Conservation (phyloP, 2,888 invertebrate genomes). For the Theretra japonica region DNA sequence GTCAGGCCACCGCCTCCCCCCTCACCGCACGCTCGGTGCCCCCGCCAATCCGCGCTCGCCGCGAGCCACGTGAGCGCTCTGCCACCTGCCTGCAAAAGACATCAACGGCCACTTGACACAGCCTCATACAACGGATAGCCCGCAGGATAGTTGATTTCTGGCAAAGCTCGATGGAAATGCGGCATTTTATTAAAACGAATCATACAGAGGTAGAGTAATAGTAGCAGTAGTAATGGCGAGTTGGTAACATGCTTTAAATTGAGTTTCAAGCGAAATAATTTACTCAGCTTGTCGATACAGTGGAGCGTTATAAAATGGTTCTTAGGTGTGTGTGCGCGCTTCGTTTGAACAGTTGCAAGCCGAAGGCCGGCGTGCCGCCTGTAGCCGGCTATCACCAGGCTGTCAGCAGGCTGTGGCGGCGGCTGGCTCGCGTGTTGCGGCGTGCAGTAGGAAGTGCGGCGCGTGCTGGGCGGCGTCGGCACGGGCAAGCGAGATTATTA, state of each 20-base stretch:
- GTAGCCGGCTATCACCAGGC: not conserved
- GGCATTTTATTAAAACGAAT: not conserved
- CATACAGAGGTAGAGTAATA: not conserved
- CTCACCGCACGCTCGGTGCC: not conserved
- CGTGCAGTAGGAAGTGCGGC: constrained; percentile 18
- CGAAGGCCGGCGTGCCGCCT: not conserved
- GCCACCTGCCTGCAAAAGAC: constrained; percentile 48
- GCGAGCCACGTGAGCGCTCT: not conserved
- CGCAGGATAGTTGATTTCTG: not conserved
- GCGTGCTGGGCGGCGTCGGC: constrained; percentile 31
- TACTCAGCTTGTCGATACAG: constrained; percentile 8
- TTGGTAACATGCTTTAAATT: not conserved
- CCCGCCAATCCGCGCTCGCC: not conserved
- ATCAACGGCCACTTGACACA: constrained; percentile 45
- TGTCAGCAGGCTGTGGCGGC: not conserved
- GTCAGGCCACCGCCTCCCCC: constrained; percentile 9
- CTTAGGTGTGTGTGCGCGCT: not conserved
- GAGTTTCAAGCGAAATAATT: not conserved
- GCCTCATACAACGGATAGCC: not conserved
- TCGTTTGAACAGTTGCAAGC: constrained; percentile 39
- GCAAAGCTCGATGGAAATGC: not conserved
- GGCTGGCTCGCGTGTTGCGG: not conserved
- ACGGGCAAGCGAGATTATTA: constrained; percentile 47
- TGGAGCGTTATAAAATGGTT: not conserved
- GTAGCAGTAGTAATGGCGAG: not conserved